phyloP scores from a whole-genome alignment of 1,140 invertebrate species.

The Dendrolimus kikuchii region DNA sequence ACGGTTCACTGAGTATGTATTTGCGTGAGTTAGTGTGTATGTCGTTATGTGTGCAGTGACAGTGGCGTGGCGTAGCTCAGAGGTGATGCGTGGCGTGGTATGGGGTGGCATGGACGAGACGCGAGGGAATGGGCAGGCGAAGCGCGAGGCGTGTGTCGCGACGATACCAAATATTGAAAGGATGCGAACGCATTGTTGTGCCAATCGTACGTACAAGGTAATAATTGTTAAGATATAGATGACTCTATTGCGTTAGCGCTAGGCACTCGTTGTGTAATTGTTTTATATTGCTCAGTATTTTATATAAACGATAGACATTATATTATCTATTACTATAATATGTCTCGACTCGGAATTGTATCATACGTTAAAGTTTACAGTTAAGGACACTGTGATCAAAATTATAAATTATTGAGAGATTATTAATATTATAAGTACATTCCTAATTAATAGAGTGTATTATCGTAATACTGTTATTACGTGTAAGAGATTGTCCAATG shows the following conservation, averaged over 20 bases:
- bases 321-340: slow-evolving; percentile 14
- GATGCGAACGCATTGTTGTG: slow-evolving; percentile 52
- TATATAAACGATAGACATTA: slow-evolving; percentile 48
- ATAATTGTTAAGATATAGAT: slow-evolving; percentile 62
- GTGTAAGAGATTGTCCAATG: slow-evolving; percentile 46
- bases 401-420: slow-evolving; percentile 72
- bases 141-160: slow-evolving; percentile 12
- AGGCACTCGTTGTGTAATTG: slow-evolving; percentile 52
- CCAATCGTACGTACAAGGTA: slow-evolving; percentile 63
- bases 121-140: neutral
- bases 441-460: slow-evolving; percentile 67
- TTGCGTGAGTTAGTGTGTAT: neutral
- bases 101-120: neutral
- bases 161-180: slow-evolving; percentile 63
- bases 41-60: slow-evolving; percentile 7
- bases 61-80: slow-evolving; percentile 5
- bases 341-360: slow-evolving; percentile 65
- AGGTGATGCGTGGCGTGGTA: neutral
- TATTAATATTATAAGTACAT: slow-evolving; percentile 70
- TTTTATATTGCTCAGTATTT: slow-evolving; percentile 71
- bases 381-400: slow-evolving; percentile 71
- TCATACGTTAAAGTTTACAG: slow-evolving; percentile 69
- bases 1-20: slow-evolving; percentile 19
- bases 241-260: slow-evolving; percentile 50
- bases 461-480: slow-evolving; percentile 41